These are phyloP conservation scores for Nycticorax nycticorax DNA, from an alignment of 2,113 vertebrate species.

Conservation along the genomic window DNA sequence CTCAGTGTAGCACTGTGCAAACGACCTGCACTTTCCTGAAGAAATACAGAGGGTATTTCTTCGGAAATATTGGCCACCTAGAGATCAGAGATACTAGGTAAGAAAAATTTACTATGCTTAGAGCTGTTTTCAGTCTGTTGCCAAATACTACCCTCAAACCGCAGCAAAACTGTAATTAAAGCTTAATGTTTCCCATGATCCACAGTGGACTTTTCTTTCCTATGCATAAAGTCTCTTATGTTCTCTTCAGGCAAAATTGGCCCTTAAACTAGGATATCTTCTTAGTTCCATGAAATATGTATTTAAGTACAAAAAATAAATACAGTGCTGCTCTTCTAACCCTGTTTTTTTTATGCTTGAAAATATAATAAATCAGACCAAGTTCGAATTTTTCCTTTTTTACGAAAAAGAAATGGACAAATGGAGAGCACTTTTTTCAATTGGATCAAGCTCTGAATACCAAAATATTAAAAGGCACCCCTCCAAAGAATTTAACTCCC, in stretches of 20 bases:
- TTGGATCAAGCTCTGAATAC: neutral
- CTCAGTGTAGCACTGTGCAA: neutral
- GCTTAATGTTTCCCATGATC: conserved; percentile 7
- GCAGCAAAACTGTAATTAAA: conserved; percentile 40
- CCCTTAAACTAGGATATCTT: conserved; percentile 1
- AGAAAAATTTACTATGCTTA: neutral
- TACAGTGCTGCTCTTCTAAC: conserved; percentile 7
- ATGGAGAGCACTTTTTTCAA: neutral
- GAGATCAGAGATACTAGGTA: neutral
- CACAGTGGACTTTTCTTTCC: conserved; percentile 56
- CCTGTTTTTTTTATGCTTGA: neutral
- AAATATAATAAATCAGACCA: conserved; percentile 13
- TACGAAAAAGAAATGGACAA: neutral
- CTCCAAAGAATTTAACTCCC: neutral
- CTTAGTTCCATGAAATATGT: neutral
- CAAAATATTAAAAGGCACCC: neutral
- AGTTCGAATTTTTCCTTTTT: neutral
- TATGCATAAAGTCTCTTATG: conserved; percentile 35
- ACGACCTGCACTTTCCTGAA: fast-evolving
- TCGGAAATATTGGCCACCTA: neutral
- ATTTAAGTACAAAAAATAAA: neutral
- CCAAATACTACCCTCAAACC: neutral
- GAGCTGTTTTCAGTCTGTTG: neutral
- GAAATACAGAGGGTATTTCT: neutral
- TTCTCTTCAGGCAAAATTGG: conserved; percentile 39